Evolutionary conservation across 30 jellyfish, hydroid and myxozoan genomes (phyloP), one percentile per base, ranked within the genome.

Genomic region (Hydra vulgaris): DNA sequence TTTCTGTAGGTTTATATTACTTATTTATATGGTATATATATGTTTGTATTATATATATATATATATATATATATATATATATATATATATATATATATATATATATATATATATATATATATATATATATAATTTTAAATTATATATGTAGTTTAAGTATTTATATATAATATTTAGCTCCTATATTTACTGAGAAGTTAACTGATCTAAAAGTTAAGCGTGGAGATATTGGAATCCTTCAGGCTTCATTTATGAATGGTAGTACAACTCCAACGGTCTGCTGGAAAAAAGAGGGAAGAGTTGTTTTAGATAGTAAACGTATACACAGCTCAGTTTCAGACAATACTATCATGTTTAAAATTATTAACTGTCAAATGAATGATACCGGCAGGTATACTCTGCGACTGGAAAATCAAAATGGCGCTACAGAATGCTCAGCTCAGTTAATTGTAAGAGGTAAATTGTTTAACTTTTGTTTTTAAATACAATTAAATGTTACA

Each of bases 281-380:
- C 54, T 92, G 98, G 98, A 92, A 92, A 55, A 78, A 71, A 56
- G 98, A 92, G 74, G 98, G 98, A 17, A 87, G 85, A 27, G 94
- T 72, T 25, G 73, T 84, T 24, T 26, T 40, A 12, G 94, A 77
- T 74, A 40, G 76, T 7, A 74, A 83, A 16, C 82, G 79, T n/a
- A 78, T 85, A 17, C 81, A 69, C 23, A 79, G 79, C 84, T 26
- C 81, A 7, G 78, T 80, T 0, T 87, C 72, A 78, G 85, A 55
- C 53, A 89, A 87, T 23, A 86, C 81, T 1, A 81, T 95, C 19
- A 74, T 86, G 15, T 79, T 92, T n/a, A 82, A 80, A 66, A 61
- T 87, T 56, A 15, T 67, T 19, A 72, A 81, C 66, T 84, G 92
- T 54, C 21, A 67, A n/a, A 74, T 95, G 53, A 26, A 86, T 26